These are phyloP conservation scores for Chelmon rostratus DNA, from an alignment of 2,797 vertebrate species.

Conservation along the genomic window DNA sequence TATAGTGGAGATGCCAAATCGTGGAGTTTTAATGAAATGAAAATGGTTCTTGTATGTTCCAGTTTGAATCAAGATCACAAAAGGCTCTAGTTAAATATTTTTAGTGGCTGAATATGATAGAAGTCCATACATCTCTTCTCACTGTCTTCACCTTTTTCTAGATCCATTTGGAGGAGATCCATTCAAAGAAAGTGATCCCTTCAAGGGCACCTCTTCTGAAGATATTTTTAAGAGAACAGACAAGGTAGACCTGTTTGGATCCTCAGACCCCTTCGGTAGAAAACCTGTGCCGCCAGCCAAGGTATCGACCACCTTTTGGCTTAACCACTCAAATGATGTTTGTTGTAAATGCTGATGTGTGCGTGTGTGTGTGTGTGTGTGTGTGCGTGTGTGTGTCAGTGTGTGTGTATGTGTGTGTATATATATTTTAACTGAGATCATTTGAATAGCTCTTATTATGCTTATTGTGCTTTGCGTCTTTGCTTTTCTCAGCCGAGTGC, in stretches of 20 bases:
- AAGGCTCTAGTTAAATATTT: slow-evolving; percentile 10
- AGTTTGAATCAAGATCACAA: slow-evolving; percentile 5
- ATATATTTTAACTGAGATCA: slow-evolving; percentile 22
- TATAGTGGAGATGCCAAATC: slow-evolving; percentile 18
- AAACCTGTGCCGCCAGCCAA: slow-evolving; percentile 87
- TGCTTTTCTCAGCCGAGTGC: slow-evolving; percentile 86
- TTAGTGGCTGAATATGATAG: not conserved
- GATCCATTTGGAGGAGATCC: slow-evolving; percentile 92
- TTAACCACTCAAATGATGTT: not conserved
- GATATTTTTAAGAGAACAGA: slow-evolving; percentile 92
- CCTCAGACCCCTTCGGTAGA: slow-evolving; percentile 91
- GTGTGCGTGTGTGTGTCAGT: too few species aligned
- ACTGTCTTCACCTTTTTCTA: slow-evolving; percentile 39
- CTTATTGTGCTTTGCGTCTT: slow-evolving; percentile 33
- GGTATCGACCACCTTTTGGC: slow-evolving; percentile 77
- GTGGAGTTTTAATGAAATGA: slow-evolving; percentile 9
- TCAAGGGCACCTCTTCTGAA: slow-evolving; percentile 83
- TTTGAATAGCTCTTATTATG: slow-evolving; percentile 30
- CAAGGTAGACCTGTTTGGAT: slow-evolving; percentile 90
- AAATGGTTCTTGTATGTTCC: slow-evolving; percentile 15
- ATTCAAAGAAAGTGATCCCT: slow-evolving; percentile 86
- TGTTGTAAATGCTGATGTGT: too few species aligned
- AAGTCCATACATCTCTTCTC: not conserved
- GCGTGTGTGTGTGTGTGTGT: too few species aligned
- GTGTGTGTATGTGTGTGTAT: too few species aligned